Conservation (phyloP, 2,888 invertebrate genomes). For the Apamea crenata region DNA sequence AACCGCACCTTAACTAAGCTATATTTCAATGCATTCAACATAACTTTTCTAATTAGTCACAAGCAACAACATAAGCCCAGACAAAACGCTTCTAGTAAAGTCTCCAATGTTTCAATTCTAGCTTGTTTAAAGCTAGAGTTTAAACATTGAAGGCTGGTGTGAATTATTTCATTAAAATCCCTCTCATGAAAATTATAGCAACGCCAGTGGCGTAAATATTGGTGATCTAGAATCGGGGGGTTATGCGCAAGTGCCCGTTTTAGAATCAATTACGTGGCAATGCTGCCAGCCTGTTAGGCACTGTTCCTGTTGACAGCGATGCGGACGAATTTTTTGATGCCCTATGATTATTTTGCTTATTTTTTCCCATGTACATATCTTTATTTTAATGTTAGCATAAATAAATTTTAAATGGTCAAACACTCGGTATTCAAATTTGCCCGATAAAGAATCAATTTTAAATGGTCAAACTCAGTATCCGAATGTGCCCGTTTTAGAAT, state of each 20-base stretch:
- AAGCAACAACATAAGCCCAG: slow-evolving; percentile 3
- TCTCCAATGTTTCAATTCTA: not conserved
- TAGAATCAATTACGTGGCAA: no score
- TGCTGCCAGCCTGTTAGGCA: no score
- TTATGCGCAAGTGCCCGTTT: not conserved
- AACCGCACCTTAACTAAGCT: slow-evolving; percentile 48
- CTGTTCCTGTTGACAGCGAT: no score
- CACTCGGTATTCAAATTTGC: no score
- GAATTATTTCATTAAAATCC: not conserved
- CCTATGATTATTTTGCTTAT: no score
- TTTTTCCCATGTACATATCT: no score
- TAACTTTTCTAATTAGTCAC: slow-evolving; percentile 75
- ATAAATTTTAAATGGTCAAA: no score
- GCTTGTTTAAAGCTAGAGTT: not conserved
- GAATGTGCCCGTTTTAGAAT: no score
- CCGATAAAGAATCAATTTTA: no score
- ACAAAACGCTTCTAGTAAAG: not conserved
- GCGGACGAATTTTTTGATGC: no score
- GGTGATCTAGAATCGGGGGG: not conserved
- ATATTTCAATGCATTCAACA: slow-evolving; percentile 79
- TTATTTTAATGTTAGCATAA: no score
- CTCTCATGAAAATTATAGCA: not conserved
- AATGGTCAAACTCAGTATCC: no score
- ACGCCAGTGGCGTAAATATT: not conserved
- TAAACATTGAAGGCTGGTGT: not conserved